Conservation (phyloP, 2,113 vertebrate species). For the Apus apus region DNA sequence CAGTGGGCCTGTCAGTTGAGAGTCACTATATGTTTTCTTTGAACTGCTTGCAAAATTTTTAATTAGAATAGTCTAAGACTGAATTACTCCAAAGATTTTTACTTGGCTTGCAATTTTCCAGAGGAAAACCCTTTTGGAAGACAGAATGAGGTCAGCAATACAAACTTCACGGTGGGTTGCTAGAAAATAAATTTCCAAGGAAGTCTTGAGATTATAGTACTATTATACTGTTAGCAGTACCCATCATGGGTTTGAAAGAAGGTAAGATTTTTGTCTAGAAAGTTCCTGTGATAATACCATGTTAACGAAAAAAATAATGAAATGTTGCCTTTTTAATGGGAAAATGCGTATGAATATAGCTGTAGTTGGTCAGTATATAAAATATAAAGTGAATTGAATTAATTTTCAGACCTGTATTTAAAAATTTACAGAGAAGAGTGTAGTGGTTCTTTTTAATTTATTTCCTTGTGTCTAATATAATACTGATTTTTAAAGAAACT, state of each 20-base stretch:
- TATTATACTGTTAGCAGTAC: neutral
- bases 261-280: neutral
- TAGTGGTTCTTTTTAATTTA: neutral
- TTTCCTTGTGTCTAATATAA: neutral
- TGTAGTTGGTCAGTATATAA: neutral
- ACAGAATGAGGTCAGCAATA: slow-evolving; percentile 55
- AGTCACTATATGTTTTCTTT: neutral
- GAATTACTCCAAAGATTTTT: slow-evolving; percentile 38
- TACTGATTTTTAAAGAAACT: neutral
- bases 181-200: neutral
- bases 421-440: neutral
- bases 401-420: neutral
- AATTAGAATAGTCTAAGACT: slow-evolving; percentile 3
- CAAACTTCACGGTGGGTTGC: neutral
- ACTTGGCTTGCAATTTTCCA: slow-evolving; percentile 12
- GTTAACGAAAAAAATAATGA: neutral
- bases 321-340: neutral
- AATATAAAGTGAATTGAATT: neutral
- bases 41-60: slow-evolving; percentile 23
- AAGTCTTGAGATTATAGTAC: neutral
- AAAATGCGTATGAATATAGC: neutral
- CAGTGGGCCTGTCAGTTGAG: neutral
- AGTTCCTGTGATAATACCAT: neutral
- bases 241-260: neutral
- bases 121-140: slow-evolving; percentile 40